Evolutionary conservation across 2,797 vertebrate species (phyloP).

Genomic region (Syncerus caffer): DNA sequence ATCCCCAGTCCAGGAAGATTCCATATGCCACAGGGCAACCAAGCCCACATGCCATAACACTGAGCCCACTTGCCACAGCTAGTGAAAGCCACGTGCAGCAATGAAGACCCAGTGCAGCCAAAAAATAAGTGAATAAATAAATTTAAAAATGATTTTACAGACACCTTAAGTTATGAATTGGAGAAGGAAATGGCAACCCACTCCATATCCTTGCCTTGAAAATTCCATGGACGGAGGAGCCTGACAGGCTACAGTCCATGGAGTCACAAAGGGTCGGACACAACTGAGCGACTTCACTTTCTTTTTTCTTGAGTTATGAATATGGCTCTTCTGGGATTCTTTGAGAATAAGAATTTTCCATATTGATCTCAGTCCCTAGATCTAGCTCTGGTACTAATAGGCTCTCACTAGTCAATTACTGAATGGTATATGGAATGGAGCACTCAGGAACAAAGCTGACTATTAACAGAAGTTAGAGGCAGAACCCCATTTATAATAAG

Average conservation of each 20-base stretch:
- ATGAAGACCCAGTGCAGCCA: not conserved
- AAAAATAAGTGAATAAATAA: not conserved
- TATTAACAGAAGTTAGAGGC: constrained; percentile 22
- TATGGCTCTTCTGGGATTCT: not conserved
- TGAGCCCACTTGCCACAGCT: not conserved
- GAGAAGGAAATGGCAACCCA: not conserved
- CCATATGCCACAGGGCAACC: not conserved
- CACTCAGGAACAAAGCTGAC: not conserved
- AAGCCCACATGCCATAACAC: not conserved
- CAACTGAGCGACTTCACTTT: not conserved
- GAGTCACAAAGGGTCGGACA: not conserved
- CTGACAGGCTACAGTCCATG: not conserved
- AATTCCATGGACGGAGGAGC: not conserved
- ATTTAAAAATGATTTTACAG: not conserved
- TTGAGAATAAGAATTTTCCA: not conserved
- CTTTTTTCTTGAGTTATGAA: not conserved
- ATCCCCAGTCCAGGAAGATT: not conserved
- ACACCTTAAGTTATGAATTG: not conserved
- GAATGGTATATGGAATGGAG: not conserved
- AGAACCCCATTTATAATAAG: not conserved
- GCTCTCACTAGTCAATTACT: not conserved
- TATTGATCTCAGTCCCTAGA: not conserved
- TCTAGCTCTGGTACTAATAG: not conserved
- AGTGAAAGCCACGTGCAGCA: not conserved
- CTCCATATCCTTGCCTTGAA: not conserved